Base-by-base conservation (phyloP, 2,888 invertebrate species). In the Xestobium rufovillosum region DNA sequence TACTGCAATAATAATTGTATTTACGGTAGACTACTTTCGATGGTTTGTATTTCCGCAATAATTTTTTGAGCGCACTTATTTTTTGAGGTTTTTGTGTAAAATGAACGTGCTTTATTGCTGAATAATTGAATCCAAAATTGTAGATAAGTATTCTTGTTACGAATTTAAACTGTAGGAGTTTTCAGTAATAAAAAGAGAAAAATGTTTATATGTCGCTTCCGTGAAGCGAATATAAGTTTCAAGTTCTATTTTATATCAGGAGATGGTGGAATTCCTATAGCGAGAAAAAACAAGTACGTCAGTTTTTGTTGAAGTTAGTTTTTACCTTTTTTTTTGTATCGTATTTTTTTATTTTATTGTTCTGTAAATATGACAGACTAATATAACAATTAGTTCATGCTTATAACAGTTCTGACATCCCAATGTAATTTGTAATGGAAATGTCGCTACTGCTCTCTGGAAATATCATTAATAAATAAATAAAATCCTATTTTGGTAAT, bases 141-240 rank as follows among this genome's bases (percentile, higher is more conserved):
- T 56, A 57, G 53, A 55, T 56, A 56, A 56, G 55, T 57, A 59
- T 56, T 59, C 57, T 58, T 60, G 58, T 59, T 60, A 60, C 59
- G 59, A 60, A 61, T 57, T 59, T 57, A 57, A 55, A 51, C 44
- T 42, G 49, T 51, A 56, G 49, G 50, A 31, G 47, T 47, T 45
- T 44, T 46, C 44, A 38, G 28, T 47, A 42, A 39, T 36, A 38
- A 44, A 48, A 44, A 26, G 41, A n/a, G n/a, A n/a, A n/a, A 40
- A 40, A 25, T 17, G 17, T 15, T 26, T 36, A 38, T 40, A 36
- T 41, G 39, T 50, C 53, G 46, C 59, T 59, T 59, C 59, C 49
- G 48, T 59, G 60, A 59, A 59, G 60, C 52, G 57, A 48, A 27
- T 15, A 35, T 34, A 15, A 33, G 33, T 15, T 39, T 32, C 13